Evolutionary conservation across 1,140 invertebrate genomes (phyloP), one percentile per base, ranked within the genome.

Genomic region (Cylas formicarius): DNA sequence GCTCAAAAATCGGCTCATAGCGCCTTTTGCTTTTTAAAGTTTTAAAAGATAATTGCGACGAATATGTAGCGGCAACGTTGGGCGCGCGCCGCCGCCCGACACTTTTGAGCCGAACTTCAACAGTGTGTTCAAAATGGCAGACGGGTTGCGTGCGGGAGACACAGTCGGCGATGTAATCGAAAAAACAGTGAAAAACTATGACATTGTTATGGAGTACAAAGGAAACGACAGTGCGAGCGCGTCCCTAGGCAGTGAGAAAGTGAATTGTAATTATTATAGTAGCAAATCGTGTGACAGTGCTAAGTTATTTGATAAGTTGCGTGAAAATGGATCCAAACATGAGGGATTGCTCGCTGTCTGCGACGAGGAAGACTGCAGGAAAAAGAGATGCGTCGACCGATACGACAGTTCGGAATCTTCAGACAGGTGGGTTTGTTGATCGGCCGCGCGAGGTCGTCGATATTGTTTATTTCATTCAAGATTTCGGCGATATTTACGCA

Each of bases 341-440:
- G 57, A 62, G 54, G 60, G 53, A 47, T 52, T 58, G 43, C 45
- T 58, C 50, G 44, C 40, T 19, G 36, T 10, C 29, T 39, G 21
- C 50, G 56, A 62, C 39, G 69, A 70, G 41, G 69, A 68, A 27
- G 72, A 74, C 46, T 81, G 76, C 62, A 78, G 81, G 64, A 86
- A 86, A 73, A 87, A 85, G 68, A 75, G 85, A 68, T 86, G 84
- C 69, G 73, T 82, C 60, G 84, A 88, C 76, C 75, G 84, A 74
- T 87, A 86, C 73, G 85, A 89, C 74, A 87, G 84, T 67, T 87
- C 84, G 57, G 85, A 88, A 71, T 87, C 84, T 65, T 86, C 84
- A 70, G 85, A 89, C 81, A 89, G 85, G 85, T 88, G 67, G 22
- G 52, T 48, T 17, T n/a, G 17, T 33, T 23, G 29, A 39, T 23